A percentile compares a stretch with the other conserved stretches of the same genome.
Evolutionary conservation across 2,797 vertebrate genomes (phyloP).

Genomic region (Rhynchonycteris naso): DNA sequence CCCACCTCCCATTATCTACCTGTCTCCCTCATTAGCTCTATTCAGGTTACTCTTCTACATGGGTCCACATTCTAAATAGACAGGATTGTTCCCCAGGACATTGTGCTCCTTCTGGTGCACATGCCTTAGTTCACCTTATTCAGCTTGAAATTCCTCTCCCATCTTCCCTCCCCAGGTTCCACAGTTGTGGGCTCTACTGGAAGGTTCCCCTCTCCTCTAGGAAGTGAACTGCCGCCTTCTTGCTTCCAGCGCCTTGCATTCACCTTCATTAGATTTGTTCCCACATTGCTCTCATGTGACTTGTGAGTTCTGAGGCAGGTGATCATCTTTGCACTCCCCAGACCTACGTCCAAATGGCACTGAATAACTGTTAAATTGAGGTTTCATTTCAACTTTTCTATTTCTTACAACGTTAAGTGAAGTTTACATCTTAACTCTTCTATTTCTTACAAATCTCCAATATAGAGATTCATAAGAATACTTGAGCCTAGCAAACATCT

Average conservation of each 20-base stretch:
- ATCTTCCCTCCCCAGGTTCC: not conserved
- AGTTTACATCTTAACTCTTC: not conserved
- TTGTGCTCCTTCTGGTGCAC: fast-evolving
- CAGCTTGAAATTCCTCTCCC: not conserved
- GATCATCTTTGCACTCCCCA: not conserved
- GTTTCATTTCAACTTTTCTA: not conserved
- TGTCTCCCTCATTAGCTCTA: not conserved
- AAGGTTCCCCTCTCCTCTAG: not conserved
- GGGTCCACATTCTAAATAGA: fast-evolving
- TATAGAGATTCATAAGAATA: not conserved
- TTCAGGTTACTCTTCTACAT: not conserved
- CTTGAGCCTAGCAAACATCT: not conserved
- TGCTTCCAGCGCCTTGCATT: not conserved
- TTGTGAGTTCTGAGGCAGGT: not conserved
- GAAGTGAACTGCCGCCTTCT: not conserved
- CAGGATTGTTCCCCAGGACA: fast-evolving
- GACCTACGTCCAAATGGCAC: not conserved
- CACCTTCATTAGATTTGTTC: not conserved
- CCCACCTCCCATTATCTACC: too few species aligned
- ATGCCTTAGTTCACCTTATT: not conserved
- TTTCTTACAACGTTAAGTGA: not conserved
- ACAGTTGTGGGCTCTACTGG: not conserved
- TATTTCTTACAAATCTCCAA: not conserved
- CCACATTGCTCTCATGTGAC: not conserved
- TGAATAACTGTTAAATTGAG: not conserved